Base-by-base conservation (phyloP, 2,113 vertebrate species). In the Excalfactoria chinensis region DNA sequence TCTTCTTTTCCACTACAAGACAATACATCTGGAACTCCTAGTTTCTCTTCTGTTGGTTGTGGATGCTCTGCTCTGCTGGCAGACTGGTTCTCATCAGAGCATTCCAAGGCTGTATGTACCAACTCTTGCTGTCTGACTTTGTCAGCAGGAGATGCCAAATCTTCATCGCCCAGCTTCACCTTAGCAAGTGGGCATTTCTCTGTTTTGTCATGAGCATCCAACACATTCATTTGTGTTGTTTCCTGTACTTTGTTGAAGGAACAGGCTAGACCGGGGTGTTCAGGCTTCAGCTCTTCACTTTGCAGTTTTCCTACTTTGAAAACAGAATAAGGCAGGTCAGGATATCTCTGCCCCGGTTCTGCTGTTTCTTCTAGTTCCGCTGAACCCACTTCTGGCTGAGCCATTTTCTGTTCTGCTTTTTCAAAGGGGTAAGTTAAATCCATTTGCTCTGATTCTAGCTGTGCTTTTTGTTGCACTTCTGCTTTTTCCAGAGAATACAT, bases 181-280 rank as follows among this genome's bases (percentile, higher is more conserved):
- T 80, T 49, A 5, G 60, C 8, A 63, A 34, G 41, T 40, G 44
- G 40, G 37, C 51, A 6, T 28, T 69, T 55, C 17, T 87, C 66
- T 34, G 2, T 49, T 88, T 95, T 91, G 32, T 55, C 91, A 71
- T 1, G 3, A 48, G n/a, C 13, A 18, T 35, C 6, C 13, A 60
- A 66, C 0, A 1, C 22, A 79, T 37, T 48, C 17, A n/a, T 20
- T 11, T 85, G 82, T 7, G 51, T 37, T 1, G 0, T 23, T 58
- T 92, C 89, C 51, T 75, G 86, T 18, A 16, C 11, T 86, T 84
- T 11, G 8, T 26, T 3, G 0, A 58, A 19, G 26, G 70, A 87
- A 22, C 6, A 1, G 15, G 10, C 9, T 48, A 35, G n/a, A 68
- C 2, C 3, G n/a, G 30, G 4, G 5, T 62, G 74, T 66, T 92